Conservation (phyloP, 2,888 invertebrate genomes). For the Danaus chrysippus region DNA sequence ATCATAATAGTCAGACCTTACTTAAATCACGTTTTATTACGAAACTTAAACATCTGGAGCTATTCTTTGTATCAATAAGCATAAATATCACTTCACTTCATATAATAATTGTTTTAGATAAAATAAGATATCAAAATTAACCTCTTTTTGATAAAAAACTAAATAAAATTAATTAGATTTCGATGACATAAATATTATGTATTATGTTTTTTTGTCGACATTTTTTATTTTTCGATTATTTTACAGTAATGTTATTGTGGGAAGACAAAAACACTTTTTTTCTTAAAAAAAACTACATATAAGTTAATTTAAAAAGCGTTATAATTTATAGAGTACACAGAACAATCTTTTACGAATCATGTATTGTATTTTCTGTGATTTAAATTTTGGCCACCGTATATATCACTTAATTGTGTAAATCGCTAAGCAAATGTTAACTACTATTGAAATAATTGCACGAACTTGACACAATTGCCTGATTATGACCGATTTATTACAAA, state of each 20-base stretch:
- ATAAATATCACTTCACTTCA: not conserved
- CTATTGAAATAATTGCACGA: conserved; percentile 28
- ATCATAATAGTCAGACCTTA: not conserved
- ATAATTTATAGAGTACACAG: too few species aligned
- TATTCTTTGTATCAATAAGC: not conserved
- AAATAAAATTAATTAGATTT: too few species aligned
- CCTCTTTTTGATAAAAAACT: too few species aligned
- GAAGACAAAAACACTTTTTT: too few species aligned
- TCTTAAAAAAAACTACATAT: too few species aligned
- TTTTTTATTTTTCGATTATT: too few species aligned
- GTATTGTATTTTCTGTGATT: not conserved
- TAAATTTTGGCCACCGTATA: conserved; percentile 15
- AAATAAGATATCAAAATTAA: not conserved
- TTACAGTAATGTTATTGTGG: too few species aligned
- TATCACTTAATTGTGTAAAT: conserved; percentile 21
- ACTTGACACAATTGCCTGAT: conserved; percentile 29
- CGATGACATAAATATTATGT: too few species aligned
- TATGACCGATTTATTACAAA: conserved; percentile 27
- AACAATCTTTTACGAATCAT: not conserved
- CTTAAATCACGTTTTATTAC: not conserved
- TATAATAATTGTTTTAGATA: not conserved
- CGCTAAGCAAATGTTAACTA: conserved; percentile 22
- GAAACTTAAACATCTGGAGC: not conserved
- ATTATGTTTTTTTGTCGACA: too few species aligned
- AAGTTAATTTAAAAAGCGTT: too few species aligned